These are phyloP conservation scores for Scolanthus callimorphus DNA, from an alignment of 92 coral and sea anemone species.

Conservation along the genomic window DNA sequence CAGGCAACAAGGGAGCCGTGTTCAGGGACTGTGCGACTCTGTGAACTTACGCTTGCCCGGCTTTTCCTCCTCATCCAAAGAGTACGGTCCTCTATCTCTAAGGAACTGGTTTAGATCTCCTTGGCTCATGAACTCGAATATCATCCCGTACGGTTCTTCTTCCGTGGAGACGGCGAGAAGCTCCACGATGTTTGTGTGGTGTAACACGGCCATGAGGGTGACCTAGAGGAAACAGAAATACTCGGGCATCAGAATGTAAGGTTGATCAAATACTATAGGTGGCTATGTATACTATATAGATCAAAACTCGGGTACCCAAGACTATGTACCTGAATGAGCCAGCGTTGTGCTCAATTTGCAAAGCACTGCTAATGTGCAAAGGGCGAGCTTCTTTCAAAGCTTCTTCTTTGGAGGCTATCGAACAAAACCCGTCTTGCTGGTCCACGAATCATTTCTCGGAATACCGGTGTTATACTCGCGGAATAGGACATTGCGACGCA, in stretches of 20 bases:
- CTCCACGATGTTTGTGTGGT: slow-evolving; percentile 83
- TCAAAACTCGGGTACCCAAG: too few species aligned
- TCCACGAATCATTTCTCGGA: too few species aligned
- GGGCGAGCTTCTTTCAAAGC: too few species aligned
- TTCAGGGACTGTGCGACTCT: not conserved
- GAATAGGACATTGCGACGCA: too few species aligned
- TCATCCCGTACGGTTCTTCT: slow-evolving; percentile 97
- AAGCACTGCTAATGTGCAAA: too few species aligned
- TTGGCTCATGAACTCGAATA: slow-evolving; percentile 88
- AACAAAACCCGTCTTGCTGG: too few species aligned
- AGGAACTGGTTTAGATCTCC: slow-evolving; percentile 96
- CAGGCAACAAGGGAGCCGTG: too few species aligned
- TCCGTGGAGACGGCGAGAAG: slow-evolving; percentile 91
- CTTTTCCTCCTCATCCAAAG: slow-evolving; percentile 4
- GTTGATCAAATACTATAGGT: not conserved
- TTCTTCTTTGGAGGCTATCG: too few species aligned
- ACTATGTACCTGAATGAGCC: too few species aligned
- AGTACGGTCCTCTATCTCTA: slow-evolving; percentile 67
- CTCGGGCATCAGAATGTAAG: not conserved
- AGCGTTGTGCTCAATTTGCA: too few species aligned
- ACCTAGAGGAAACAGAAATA: slow-evolving; percentile 24
- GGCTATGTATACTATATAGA: not conserved
- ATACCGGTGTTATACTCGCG: too few species aligned
- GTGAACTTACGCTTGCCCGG: slow-evolving; percentile 10
- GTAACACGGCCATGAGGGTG: slow-evolving; percentile 86